These are phyloP conservation scores for Heteromyza rotundicornis DNA, from an alignment of 2,888 invertebrate species.

Conservation along the genomic window DNA sequence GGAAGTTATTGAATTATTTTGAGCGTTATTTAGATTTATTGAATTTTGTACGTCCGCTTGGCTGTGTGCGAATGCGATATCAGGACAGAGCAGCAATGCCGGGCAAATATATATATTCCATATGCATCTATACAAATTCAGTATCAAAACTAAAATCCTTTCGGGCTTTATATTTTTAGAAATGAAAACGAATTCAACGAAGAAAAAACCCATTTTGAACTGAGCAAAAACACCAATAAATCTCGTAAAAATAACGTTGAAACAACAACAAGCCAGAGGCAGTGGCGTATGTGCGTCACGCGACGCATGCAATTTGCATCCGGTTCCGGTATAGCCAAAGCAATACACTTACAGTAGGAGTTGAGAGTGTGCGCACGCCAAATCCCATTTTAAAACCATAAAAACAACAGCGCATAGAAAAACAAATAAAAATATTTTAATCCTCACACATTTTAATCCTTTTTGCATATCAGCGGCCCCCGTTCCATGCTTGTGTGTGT, in stretches of 20 bases:
- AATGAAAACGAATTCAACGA: neutral
- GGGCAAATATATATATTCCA: no score
- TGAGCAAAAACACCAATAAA: constrained; percentile 1
- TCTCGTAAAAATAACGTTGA: neutral
- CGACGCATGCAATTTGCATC: constrained; percentile 60
- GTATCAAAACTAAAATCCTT: neutral
- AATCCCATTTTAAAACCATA: constrained; percentile 52
- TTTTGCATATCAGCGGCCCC: neutral
- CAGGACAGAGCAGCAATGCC: no score
- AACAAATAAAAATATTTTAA: constrained; percentile 32
- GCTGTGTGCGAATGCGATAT: no score
- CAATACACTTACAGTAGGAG: constrained; percentile 31
- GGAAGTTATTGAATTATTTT: no score
- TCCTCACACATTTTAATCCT: constrained; percentile 43
- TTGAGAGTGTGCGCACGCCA: neutral
- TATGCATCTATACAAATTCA: no score
- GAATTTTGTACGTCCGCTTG: no score
- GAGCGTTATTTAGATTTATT: no score
- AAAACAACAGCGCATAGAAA: constrained; percentile 37
- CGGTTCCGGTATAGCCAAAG: constrained; percentile 52
- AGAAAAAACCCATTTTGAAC: neutral
- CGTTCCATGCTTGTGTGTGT: neutral
- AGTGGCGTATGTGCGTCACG: constrained; percentile 44
- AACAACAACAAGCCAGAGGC: constrained; percentile 30
- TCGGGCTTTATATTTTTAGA: neutral